phyloP scores from a whole-genome alignment of 2,888 invertebrate species.

The Stictocephala bisonia region DNA sequence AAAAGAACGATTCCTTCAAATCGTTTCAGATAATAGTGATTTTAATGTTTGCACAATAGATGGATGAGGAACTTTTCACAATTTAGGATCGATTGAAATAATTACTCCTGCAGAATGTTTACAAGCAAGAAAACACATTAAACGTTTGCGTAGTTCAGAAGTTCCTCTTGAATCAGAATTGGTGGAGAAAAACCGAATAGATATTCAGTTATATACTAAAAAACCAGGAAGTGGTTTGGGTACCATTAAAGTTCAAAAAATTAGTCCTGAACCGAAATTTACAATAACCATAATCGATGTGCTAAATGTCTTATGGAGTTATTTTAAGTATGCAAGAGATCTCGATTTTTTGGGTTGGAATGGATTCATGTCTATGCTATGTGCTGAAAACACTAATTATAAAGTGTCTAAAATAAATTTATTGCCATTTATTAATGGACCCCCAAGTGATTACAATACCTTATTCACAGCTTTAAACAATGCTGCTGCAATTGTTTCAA shows the following conservation, averaged over 20 bases:
- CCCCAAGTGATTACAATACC: not conserved
- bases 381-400: no score
- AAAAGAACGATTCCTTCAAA: slow-evolving; percentile 18
- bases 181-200: slow-evolving; percentile 13
- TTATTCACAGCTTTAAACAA: not conserved
- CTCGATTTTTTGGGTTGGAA: slow-evolving; percentile 3
- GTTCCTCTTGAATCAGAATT: not conserved
- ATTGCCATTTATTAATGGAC: not conserved
- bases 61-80: no score
- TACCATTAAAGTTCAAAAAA: not conserved
- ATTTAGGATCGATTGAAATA: slow-evolving; percentile 36
- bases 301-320: not conserved
- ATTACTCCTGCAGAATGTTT: slow-evolving; percentile 38
- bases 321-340: no score
- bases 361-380: not conserved
- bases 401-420: not conserved
- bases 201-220: slow-evolving; percentile 5
- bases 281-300: not conserved
- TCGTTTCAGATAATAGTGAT: slow-evolving; percentile 34
- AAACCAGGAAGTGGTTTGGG: slow-evolving; percentile 5
- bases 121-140: not conserved
- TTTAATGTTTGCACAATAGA: slow-evolving; percentile 41
- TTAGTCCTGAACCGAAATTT: not conserved
- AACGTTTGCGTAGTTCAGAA: not conserved
- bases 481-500: not conserved